Conservation (phyloP, 2,888 invertebrate species). For the Resseliella maxima region DNA sequence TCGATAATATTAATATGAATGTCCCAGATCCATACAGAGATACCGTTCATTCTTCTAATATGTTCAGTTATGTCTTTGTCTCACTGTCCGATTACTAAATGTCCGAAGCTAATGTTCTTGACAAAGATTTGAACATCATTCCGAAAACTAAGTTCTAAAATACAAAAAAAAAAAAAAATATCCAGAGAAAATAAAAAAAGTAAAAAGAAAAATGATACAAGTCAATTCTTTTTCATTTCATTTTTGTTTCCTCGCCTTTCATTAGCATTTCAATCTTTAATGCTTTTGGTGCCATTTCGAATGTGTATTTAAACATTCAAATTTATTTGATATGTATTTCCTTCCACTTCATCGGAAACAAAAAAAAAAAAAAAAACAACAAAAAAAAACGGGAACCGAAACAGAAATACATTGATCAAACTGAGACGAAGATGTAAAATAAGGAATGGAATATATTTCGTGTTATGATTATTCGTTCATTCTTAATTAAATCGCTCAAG, state of each 20-base stretch:
- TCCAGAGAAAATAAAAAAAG: too few relatives aligned
- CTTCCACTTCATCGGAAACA: conserved; percentile 31
- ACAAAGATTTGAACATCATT: background rate
- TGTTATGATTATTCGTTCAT: background rate
- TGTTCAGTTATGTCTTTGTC: background rate
- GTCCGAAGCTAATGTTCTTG: background rate
- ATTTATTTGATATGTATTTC: conserved; percentile 48
- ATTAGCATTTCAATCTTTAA: background rate
- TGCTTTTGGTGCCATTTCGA: too few relatives aligned
- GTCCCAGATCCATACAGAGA: conserved; percentile 15
- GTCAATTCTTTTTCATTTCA: conserved; percentile 3
- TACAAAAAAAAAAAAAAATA: too few relatives aligned
- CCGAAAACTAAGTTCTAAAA: background rate
- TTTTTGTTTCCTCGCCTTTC: background rate
- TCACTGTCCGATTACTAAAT: background rate
- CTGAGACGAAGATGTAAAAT: background rate
- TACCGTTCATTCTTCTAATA: conserved; percentile 17
- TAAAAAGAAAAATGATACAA: too few relatives aligned
- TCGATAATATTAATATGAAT: background rate
- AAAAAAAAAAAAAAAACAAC: background rate
- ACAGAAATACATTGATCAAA: background rate
- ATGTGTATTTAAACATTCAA: background rate
- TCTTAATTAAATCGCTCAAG: conserved; percentile 10
- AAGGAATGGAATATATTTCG: background rate
- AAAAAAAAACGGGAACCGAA: background rate